Conservation (phyloP, 1,140 invertebrate species). For the Drosophila lacertosa region DNA sequence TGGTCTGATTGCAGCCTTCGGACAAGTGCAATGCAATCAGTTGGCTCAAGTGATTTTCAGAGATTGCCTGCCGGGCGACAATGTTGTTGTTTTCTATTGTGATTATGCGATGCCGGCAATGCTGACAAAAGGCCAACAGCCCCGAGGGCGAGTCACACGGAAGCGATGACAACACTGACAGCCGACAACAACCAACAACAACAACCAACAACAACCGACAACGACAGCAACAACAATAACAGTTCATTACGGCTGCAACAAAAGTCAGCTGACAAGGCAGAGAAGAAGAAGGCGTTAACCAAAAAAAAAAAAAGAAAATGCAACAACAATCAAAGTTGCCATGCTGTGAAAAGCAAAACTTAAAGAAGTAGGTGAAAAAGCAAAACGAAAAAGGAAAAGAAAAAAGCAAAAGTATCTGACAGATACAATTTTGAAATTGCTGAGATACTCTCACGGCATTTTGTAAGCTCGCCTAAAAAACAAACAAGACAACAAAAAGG, state of each 20-base stretch:
- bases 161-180: slow-evolving; percentile 53
- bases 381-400: slow-evolving; percentile 13
- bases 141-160: slow-evolving; percentile 56
- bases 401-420: slow-evolving; percentile 63
- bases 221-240: slow-evolving; percentile 34
- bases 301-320: slow-evolving; percentile 38
- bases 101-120: slow-evolving; percentile 68
- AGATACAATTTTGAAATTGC: slow-evolving; percentile 79
- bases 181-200: slow-evolving; percentile 24
- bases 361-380: slow-evolving; percentile 3
- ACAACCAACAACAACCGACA: slow-evolving; percentile 11
- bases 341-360: slow-evolving; percentile 22
- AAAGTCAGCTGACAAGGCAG: slow-evolving; percentile 58
- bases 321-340: slow-evolving; percentile 16
- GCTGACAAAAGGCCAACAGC: slow-evolving; percentile 57
- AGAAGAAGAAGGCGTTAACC: slow-evolving; percentile 59
- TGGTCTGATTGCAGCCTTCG: slow-evolving; percentile 17
- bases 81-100: slow-evolving; percentile 75
- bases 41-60: slow-evolving; percentile 35
- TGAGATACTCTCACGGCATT: slow-evolving; percentile 69
- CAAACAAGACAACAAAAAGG: slow-evolving; percentile 23
- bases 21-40: slow-evolving; percentile 46
- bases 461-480: slow-evolving; percentile 39
- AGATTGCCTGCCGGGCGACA: slow-evolving; percentile 62
- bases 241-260: slow-evolving; percentile 63